These are phyloP conservation scores for Ips nitidus DNA, from an alignment of 1,140 invertebrate species.

Conservation along the genomic window DNA sequence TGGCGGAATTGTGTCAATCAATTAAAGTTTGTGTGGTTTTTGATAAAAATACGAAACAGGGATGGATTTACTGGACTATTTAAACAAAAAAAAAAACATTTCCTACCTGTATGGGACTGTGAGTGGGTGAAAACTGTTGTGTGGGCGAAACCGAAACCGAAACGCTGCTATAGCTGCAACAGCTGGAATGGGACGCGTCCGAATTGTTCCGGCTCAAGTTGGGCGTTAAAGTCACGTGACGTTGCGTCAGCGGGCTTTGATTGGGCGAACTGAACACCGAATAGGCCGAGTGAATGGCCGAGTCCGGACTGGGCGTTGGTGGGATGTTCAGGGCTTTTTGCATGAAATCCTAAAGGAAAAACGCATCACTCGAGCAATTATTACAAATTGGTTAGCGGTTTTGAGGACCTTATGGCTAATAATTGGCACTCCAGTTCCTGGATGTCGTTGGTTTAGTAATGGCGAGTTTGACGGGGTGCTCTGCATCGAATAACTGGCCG, in stretches of 20 bases:
- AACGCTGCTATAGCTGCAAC: slow-evolving; percentile 74
- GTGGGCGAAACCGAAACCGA: slow-evolving; percentile 59
- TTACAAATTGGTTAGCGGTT: neutral
- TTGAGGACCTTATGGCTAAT: slow-evolving; percentile 56
- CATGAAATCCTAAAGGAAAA: slow-evolving; percentile 55
- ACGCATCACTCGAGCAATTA: neutral
- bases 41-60: too few species aligned
- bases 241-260: slow-evolving; percentile 80
- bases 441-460: slow-evolving; percentile 62
- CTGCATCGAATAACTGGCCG: slow-evolving; percentile 61
- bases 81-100: neutral
- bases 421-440: slow-evolving; percentile 53
- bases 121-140: slow-evolving; percentile 70
- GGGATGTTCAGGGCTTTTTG: slow-evolving; percentile 54
- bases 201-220: slow-evolving; percentile 85
- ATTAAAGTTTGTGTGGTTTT: too few species aligned
- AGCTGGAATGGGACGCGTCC: slow-evolving; percentile 80
- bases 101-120: slow-evolving; percentile 77
- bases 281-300: slow-evolving; percentile 84
- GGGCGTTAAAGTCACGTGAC: slow-evolving; percentile 76
- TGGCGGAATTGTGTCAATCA: too few species aligned
- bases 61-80: neutral
- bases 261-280: slow-evolving; percentile 78
- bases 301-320: slow-evolving; percentile 78
- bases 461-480: slow-evolving; percentile 67